Base-by-base conservation (phyloP, 2,888 invertebrate species). In the Caradrina clavipalpis region DNA sequence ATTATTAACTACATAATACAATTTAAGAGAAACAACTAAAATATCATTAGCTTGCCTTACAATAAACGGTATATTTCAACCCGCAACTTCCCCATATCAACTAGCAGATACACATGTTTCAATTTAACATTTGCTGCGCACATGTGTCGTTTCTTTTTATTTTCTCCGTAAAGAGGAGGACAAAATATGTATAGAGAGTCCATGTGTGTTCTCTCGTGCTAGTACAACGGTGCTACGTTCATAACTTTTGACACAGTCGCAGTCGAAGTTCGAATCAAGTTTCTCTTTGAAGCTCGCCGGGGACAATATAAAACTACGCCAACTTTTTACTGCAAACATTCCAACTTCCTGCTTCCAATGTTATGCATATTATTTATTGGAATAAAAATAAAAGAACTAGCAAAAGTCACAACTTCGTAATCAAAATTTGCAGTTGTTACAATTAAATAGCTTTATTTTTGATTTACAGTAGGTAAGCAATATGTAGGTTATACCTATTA, bases 71-170 rank as follows among this genome's bases (percentile, higher is more conserved):
- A 45, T 39, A 54, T 68, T 64, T 60, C 21, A 66, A 51, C 42
- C 13, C 54, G 11, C 56, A 26, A 77, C 65, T 66, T 80, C 80
- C 68, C 60, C 54, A 66, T 76, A 65, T 63, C 56, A 62, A 72
- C 59, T 54, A 54, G 50, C 15, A 45, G 45, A 45, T 45, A 15
- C 45, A 45, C 45, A 45, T 73, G 80, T 78, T 80, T 64, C 56
- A 66, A 70, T 57, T 63, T 45, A 78, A 80, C 86, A 86, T 84
- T 80, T 86, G 85, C 61, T 58, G 69, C 64, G 68, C 85, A 86
- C 76, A 83, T 86, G 86, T 80, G 62, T 31, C 57, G 73, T 75
- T 80, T 70, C 78, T 65, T 81, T 77, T 82, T 79, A 67, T 73
- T 81, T 76, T 71, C 67, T 64, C 26, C 47, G 31, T 55, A 56